Evolutionary conservation across 2,888 invertebrate genomes (phyloP).

Genomic region (Apotomis betuletana): DNA sequence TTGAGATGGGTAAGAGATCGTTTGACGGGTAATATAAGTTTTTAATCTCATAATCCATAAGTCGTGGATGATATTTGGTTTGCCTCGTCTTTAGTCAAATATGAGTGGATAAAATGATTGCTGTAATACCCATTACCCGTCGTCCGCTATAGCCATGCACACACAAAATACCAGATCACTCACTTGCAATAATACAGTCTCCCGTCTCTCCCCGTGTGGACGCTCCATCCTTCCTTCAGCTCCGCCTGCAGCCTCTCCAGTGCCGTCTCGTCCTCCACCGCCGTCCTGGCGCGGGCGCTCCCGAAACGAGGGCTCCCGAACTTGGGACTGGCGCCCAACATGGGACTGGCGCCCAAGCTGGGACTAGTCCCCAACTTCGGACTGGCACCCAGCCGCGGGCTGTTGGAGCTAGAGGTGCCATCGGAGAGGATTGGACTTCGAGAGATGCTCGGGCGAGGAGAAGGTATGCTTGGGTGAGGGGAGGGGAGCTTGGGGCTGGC

Average conservation of each 20-base stretch:
- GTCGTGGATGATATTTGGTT: too few relatives aligned
- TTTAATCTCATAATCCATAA: too few relatives aligned
- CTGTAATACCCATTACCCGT: background rate
- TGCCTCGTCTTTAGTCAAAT: too few relatives aligned
- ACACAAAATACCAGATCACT: conserved; percentile 65
- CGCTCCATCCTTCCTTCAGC: conserved; percentile 89
- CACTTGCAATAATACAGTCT: conserved; percentile 96
- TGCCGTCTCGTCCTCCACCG: conserved; percentile 71
- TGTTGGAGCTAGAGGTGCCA: conserved; percentile 63
- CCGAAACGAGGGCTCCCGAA: conserved; percentile 72
- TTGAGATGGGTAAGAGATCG: too few relatives aligned
- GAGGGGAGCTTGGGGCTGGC: conserved; percentile 74
- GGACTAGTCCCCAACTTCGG: conserved; percentile 54
- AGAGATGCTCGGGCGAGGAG: conserved; percentile 59
- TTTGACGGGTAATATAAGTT: too few relatives aligned
- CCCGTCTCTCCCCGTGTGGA: conserved; percentile 90
- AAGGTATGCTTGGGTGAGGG: conserved; percentile 67
- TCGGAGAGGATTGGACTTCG: conserved; percentile 67
- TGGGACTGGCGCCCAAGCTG: conserved; percentile 55
- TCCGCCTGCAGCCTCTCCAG: conserved; percentile 84
- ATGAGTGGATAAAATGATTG: too few relatives aligned
- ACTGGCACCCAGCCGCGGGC: conserved; percentile 53
- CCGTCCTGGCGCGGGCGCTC: conserved; percentile 64
- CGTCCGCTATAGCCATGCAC: background rate
- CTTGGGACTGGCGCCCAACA: conserved; percentile 71